These are phyloP conservation scores for Nephrotoma flavescens DNA, from an alignment of 2,888 invertebrate species.

Conservation along the genomic window DNA sequence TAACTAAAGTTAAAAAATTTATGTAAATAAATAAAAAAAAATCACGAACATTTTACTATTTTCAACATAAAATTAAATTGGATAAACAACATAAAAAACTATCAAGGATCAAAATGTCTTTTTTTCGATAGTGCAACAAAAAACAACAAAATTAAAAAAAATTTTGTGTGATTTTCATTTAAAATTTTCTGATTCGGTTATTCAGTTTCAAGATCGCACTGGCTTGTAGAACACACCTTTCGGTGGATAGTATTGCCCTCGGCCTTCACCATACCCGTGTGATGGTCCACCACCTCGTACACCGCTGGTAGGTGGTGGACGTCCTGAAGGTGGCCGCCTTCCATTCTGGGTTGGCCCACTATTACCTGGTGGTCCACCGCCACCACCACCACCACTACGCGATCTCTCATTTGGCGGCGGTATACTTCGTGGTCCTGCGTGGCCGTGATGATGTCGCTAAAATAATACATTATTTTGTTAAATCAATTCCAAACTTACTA, in stretches of 20 bases:
- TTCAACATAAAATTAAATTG: background rate
- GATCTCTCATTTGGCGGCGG: conserved; percentile 36
- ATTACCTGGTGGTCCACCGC: conserved; percentile 8
- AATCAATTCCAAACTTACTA: background rate
- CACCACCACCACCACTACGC: conserved; percentile 7
- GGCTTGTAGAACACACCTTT: conserved; percentile 42
- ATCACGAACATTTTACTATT: conserved; percentile 1
- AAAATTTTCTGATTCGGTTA: background rate
- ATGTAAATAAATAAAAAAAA: conserved; percentile 1
- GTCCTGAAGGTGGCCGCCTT: conserved; percentile 18
- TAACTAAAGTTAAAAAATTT: background rate
- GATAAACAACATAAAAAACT: background rate
- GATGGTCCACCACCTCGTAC: conserved; percentile 36
- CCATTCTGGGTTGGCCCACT: conserved; percentile 14
- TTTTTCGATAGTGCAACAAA: conserved; percentile 2
- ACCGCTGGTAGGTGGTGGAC: conserved; percentile 31
- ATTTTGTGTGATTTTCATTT: background rate
- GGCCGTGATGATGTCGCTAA: conserved; percentile 31
- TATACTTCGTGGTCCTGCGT: conserved; percentile 31
- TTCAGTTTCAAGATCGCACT: conserved; percentile 12
- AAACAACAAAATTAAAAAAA: conserved; percentile 5
- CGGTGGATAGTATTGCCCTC: conserved; percentile 57
- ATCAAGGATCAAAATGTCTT: background rate
- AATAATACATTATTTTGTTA: background rate
- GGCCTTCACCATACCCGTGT: conserved; percentile 54